Evolutionary conservation across 2,888 invertebrate genomes (phyloP).

Genomic region (Drosophila anomalipes): DNA sequence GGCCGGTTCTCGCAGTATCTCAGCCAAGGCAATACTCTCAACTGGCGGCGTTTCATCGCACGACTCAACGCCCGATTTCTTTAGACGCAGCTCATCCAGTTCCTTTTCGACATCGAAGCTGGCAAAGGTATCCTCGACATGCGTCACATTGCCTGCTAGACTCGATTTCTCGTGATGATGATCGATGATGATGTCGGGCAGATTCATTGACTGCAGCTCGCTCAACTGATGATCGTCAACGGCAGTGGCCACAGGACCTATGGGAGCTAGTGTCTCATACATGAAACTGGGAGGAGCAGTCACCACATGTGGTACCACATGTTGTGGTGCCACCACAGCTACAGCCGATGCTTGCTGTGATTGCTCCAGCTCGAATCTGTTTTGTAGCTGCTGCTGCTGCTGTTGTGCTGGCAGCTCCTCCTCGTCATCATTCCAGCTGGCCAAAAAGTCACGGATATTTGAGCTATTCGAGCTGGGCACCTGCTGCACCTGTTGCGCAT

Average conservation of each 20-base stretch:
- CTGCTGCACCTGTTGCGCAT: not conserved
- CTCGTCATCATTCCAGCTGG: constrained; percentile 85
- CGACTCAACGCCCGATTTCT: constrained; percentile 38
- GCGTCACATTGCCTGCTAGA: constrained; percentile 7
- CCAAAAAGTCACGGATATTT: constrained; percentile 84
- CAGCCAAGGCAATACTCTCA: constrained; percentile 39
- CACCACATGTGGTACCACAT: not conserved
- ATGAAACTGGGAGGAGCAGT: constrained; percentile 41
- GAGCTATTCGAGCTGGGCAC: constrained; percentile 68
- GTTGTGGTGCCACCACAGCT: constrained; percentile 47
- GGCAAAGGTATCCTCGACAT: constrained; percentile 67
- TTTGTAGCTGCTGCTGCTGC: constrained; percentile 8
- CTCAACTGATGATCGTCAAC: constrained; percentile 69
- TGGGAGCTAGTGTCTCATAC: constrained; percentile 69
- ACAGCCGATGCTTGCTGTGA: constrained; percentile 17
- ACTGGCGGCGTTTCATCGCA: constrained; percentile 20
- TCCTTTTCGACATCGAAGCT: constrained; percentile 83
- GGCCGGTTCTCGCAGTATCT: constrained; percentile 42
- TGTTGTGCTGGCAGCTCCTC: constrained; percentile 68
- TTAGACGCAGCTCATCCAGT: constrained; percentile 74
- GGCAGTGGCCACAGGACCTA: constrained; percentile 72
- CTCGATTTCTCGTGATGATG: constrained; percentile 83
- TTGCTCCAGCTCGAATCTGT: constrained; percentile 13
- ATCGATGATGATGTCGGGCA: constrained; percentile 85
- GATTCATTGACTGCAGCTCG: constrained; percentile 65